Conservation (phyloP, 2,888 invertebrate genomes). For the Busseola fusca region DNA sequence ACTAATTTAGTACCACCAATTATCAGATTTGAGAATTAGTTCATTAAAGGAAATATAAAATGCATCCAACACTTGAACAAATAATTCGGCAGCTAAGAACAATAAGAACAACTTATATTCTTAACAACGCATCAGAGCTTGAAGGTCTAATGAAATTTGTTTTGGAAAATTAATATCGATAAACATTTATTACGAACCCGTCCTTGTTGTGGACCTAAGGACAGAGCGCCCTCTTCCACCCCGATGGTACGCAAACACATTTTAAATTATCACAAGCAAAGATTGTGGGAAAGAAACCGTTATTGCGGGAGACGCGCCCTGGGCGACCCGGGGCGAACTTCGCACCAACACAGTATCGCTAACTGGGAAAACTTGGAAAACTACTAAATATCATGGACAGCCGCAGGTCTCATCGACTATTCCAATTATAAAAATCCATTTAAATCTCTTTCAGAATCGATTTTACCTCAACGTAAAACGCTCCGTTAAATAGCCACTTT, state of each 20-base stretch:
- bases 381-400: conserved; percentile 72
- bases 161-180: conserved; percentile 71
- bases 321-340: conserved; percentile 63
- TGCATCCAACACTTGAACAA: neutral
- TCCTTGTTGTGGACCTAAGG: conserved; percentile 50
- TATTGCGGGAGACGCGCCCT: conserved; percentile 69
- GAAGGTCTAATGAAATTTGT: conserved; percentile 25
- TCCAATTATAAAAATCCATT: conserved; percentile 64
- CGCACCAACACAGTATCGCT: conserved; percentile 71
- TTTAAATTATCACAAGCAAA: conserved; percentile 77
- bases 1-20: conserved; percentile 6
- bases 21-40: conserved; percentile 1
- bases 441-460: conserved; percentile 30
- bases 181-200: conserved; percentile 67
- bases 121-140: neutral
- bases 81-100: neutral
- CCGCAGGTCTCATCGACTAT: conserved; percentile 45
- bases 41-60: neutral
- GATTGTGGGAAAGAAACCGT: conserved; percentile 76
- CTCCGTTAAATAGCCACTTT: conserved; percentile 46
- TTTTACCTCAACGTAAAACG: conserved; percentile 30
- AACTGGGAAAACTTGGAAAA: conserved; percentile 72
- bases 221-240: conserved; percentile 62
- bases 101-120: conserved; percentile 10
- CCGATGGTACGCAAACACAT: conserved; percentile 73